A percentile compares a stretch with the other conserved stretches of the same genome.
Evolutionary conservation across 2,888 invertebrate genomes (phyloP).

Genomic region (Cryptus armator): DNA sequence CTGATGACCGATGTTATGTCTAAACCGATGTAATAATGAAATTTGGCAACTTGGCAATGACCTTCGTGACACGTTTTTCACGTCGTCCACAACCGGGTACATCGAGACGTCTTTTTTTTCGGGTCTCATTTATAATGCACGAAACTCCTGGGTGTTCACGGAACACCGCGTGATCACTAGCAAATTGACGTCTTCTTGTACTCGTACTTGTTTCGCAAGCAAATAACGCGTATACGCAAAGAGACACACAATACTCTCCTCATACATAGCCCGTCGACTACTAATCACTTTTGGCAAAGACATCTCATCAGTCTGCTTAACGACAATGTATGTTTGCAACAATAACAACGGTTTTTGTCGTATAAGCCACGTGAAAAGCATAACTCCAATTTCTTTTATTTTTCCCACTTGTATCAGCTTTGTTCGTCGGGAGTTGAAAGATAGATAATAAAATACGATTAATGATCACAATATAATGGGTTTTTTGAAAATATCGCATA

Average conservation of each 20-base stretch:
- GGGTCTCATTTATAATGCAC: too few relatives aligned
- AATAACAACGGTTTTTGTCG: not conserved
- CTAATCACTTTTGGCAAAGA: constrained; percentile 1
- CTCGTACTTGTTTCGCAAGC: too few relatives aligned
- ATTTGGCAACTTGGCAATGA: too few relatives aligned
- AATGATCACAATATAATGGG: not conserved
- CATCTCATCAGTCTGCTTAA: not conserved
- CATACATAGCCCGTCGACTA: not conserved
- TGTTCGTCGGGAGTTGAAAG: not conserved
- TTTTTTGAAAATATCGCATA: not conserved
- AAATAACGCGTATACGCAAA: too few relatives aligned
- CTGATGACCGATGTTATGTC: too few relatives aligned
- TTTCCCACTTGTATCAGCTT: not conserved
- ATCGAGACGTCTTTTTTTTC: too few relatives aligned
- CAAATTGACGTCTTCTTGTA: too few relatives aligned
- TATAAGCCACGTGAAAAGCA: not conserved
- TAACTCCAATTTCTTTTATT: not conserved
- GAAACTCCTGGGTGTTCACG: too few relatives aligned
- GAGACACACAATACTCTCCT: not conserved
- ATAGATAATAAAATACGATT: constrained; percentile 1
- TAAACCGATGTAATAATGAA: too few relatives aligned
- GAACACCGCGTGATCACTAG: too few relatives aligned
- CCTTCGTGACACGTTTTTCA: too few relatives aligned
- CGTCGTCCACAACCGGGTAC: too few relatives aligned
- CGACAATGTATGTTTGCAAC: not conserved